Conservation (phyloP, 2,113 vertebrate genomes). For the Alethe castanea region DNA sequence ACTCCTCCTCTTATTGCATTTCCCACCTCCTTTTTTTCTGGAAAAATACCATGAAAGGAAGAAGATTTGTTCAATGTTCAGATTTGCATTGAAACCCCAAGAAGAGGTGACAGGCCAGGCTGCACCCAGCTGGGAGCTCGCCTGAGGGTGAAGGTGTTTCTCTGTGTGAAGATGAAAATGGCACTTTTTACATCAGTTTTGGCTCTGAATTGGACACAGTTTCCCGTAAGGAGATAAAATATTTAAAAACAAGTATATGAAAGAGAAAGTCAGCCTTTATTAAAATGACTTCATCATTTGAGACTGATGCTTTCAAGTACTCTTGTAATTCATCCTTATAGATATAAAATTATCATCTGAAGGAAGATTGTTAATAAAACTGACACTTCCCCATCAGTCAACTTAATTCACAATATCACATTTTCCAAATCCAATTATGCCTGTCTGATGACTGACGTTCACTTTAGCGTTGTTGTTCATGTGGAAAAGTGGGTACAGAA, state of each 20-base stretch:
- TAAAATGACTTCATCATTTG: slow-evolving; percentile 40
- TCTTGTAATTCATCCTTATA: slow-evolving; percentile 51
- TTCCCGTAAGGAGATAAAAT: slow-evolving; percentile 39
- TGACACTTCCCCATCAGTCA: slow-evolving; percentile 68
- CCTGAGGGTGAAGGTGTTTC: neutral
- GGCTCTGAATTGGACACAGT: neutral
- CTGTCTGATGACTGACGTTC: slow-evolving; percentile 50
- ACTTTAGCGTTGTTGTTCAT: neutral
- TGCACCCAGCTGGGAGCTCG: neutral
- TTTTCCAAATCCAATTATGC: slow-evolving; percentile 56
- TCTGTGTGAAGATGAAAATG: neutral
- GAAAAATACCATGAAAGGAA: neutral
- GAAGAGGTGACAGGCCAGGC: neutral
- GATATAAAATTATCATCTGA: slow-evolving; percentile 57
- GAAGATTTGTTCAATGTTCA: neutral
- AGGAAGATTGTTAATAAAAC: slow-evolving; percentile 62
- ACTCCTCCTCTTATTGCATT: neutral
- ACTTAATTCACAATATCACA: slow-evolving; percentile 59
- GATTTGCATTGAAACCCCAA: neutral
- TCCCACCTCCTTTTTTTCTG: neutral
- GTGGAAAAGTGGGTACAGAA: neutral
- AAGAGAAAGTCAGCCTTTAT: slow-evolving; percentile 37
- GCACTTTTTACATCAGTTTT: neutral
- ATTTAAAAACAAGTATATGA: slow-evolving; percentile 32
- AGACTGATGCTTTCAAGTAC: slow-evolving; percentile 30